A percentile compares a stretch with the other conserved stretches of the same genome.
Conservation (phyloP, 1,140 invertebrate species). For the Drosophila takahashii region DNA sequence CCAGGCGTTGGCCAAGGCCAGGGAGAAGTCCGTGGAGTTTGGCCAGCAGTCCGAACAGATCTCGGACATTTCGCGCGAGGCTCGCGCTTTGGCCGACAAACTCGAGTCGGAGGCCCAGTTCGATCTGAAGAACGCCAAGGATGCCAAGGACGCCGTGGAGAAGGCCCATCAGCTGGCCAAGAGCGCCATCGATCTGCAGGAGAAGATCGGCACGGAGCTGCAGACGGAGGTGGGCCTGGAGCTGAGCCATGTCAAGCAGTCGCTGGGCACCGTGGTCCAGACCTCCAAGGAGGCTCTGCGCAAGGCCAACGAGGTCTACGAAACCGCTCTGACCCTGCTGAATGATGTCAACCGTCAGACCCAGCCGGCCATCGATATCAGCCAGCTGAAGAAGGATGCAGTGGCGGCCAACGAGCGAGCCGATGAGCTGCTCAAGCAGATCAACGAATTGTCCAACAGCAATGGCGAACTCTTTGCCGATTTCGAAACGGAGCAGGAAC, state of each 20-base stretch:
- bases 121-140: constrained; percentile 91
- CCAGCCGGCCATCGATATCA: constrained; percentile 91
- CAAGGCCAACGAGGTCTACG: constrained; percentile 90
- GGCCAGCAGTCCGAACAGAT: constrained; percentile 96
- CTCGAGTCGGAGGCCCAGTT: constrained; percentile 91
- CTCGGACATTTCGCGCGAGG: constrained; percentile 95
- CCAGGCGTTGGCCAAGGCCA: constrained; percentile 91
- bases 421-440: constrained; percentile 60
- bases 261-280: constrained; percentile 89
- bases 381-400: constrained; percentile 89
- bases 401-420: constrained; percentile 86
- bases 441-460: constrained; percentile 65
- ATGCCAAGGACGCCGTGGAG: constrained; percentile 92
- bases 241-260: constrained; percentile 87
- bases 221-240: constrained; percentile 86
- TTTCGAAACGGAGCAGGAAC: constrained; percentile 85
- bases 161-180: constrained; percentile 93
- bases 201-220: constrained; percentile 90
- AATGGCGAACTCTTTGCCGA: constrained; percentile 73
- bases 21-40: constrained; percentile 92
- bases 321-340: constrained; percentile 92
- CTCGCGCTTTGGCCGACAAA: constrained; percentile 91
- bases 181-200: constrained; percentile 91
- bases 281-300: constrained; percentile 90
- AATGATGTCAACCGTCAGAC: constrained; percentile 90